Evolutionary conservation across 1,140 invertebrate genomes (phyloP).

Genomic region (Brachionus koreanus): DNA sequence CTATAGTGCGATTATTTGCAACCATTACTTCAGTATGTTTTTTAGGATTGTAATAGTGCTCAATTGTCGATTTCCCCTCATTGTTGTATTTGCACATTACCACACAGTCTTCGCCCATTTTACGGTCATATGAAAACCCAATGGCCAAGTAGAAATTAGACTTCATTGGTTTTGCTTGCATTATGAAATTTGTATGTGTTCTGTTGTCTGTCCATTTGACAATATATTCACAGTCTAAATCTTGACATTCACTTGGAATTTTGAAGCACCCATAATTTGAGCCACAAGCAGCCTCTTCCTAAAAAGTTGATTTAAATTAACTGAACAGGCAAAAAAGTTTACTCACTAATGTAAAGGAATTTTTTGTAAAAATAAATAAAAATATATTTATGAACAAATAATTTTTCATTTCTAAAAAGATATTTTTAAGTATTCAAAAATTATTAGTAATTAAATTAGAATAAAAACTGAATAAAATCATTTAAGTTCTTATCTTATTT

Average conservation of each 20-base stretch:
- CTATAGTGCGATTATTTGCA: background rate
- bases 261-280: background rate
- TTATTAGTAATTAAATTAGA: too few species aligned
- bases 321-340: background rate
- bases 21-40: background rate
- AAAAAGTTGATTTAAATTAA: background rate
- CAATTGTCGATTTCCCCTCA: background rate
- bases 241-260: background rate
- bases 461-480: too few species aligned
- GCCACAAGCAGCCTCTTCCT: background rate
- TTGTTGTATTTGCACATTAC: slow-evolving; percentile 2
- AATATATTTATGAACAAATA: background rate
- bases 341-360: too few species aligned
- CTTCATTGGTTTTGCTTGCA: background rate
- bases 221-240: background rate
- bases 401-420: background rate
- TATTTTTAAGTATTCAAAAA: too few species aligned
- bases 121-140: background rate
- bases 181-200: background rate
- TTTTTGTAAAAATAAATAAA: too few species aligned
- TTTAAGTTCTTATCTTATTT: too few species aligned
- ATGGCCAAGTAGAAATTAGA: slow-evolving; percentile 27
- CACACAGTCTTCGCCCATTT: slow-evolving; percentile 39
- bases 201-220: slow-evolving; percentile 7
- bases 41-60: slow-evolving; percentile 15